Percentiles rank a stretch among this genome's conserved stretches.
These are phyloP conservation scores for Monoplex corrugatus DNA, from an alignment of 2,888 invertebrate genomes.

Conservation along the genomic window DNA sequence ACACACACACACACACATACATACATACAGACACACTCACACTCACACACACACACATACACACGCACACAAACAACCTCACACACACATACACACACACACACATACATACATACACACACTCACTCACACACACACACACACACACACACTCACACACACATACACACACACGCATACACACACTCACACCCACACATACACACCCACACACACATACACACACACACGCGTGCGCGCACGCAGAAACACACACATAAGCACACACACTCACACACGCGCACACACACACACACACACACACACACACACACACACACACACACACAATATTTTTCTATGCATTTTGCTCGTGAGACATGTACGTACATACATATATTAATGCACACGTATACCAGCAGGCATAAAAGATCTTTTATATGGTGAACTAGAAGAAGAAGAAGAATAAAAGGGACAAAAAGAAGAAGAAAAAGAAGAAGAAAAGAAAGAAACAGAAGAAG, in stretches of 20 bases:
- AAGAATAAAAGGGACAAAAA: neutral
- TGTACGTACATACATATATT: too few relatives aligned
- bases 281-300: neutral
- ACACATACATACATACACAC: neutral
- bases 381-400: too few relatives aligned
- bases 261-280: neutral
- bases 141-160: neutral
- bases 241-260: too few relatives aligned
- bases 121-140: conserved; percentile 15
- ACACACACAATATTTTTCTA: too few relatives aligned
- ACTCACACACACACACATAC: conserved; percentile 12
- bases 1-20: neutral
- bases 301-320: too few relatives aligned
- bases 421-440: too few relatives aligned
- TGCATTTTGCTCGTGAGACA: too few relatives aligned
- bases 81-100: too few relatives aligned
- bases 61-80: too few relatives aligned
- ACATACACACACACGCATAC: conserved; percentile 24
- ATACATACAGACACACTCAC: neutral
- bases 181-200: neutral
- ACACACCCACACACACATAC: neutral
- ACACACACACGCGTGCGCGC: neutral
- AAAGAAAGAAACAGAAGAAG: neutral
- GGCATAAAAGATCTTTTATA: too few relatives aligned
- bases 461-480: neutral